phyloP scores from a whole-genome alignment of 2,797 vertebrate species.

The Clamator glandarius region DNA sequence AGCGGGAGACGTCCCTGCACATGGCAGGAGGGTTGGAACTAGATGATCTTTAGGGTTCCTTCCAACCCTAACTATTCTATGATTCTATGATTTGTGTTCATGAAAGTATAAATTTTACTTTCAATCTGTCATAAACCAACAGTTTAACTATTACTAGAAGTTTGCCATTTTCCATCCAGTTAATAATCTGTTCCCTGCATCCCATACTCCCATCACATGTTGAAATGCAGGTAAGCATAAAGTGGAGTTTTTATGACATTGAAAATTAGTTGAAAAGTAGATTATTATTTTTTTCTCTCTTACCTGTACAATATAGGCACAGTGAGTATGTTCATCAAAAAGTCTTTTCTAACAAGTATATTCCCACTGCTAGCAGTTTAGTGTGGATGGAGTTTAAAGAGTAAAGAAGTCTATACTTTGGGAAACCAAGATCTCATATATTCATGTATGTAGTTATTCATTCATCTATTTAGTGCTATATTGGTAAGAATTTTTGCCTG shows the following conservation, averaged over 20 bases:
- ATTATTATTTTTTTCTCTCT: background rate
- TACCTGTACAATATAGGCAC: rapidly evolving
- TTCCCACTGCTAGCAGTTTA: background rate
- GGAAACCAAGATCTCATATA: background rate
- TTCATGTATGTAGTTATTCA: rapidly evolving
- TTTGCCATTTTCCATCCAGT: background rate
- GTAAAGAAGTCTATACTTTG: background rate
- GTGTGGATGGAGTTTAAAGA: background rate
- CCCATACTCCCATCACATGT: background rate
- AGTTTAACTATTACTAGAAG: background rate
- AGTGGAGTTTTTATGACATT: background rate
- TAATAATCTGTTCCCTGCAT: background rate
- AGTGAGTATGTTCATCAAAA: background rate
- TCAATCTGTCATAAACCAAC: background rate
- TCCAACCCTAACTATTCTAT: no score
- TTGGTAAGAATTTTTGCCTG: background rate
- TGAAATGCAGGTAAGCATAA: background rate
- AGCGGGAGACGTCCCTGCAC: no score
- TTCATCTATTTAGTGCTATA: background rate
- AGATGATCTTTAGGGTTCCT: no score
- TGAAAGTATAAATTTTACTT: background rate
- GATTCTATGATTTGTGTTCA: background rate
- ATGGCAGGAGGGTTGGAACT: no score
- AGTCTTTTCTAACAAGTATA: background rate
- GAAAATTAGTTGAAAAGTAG: background rate